These are phyloP conservation scores for Lasioglossum leucozonium DNA, from an alignment of 2,888 invertebrate species.

Conservation along the genomic window DNA sequence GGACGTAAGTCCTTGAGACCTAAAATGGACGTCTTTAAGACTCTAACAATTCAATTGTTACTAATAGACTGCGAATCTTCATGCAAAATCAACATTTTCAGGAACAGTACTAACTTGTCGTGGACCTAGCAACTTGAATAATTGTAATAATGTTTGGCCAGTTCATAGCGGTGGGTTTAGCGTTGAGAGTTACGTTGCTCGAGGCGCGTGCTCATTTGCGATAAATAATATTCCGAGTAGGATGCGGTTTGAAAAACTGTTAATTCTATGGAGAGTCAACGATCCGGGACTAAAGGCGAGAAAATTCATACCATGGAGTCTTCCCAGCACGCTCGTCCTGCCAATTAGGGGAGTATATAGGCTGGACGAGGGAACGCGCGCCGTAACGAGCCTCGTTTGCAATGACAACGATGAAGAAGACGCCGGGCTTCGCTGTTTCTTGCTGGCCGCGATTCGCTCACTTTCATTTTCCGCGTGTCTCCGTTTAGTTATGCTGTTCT, in stretches of 20 bases:
- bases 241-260: conserved; percentile 58
- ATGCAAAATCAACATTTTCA: not conserved
- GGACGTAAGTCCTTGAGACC: too few relatives aligned
- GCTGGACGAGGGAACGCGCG: conserved; percentile 60
- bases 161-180: not conserved
- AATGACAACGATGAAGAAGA: conserved; percentile 48
- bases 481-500: not conserved
- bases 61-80: too few relatives aligned
- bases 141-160: not conserved
- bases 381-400: conserved; percentile 72
- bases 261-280: conserved; percentile 60
- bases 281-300: conserved; percentile 69
- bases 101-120: not conserved
- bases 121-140: not conserved
- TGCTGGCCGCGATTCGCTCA: conserved; percentile 50
- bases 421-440: conserved; percentile 28
- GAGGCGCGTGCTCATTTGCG: conserved; percentile 13
- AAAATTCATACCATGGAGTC: conserved; percentile 68
- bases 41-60: too few relatives aligned
- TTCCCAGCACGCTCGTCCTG: conserved; percentile 64
- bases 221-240: conserved; percentile 47
- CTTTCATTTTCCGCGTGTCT: conserved; percentile 59
- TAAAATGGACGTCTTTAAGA: too few relatives aligned
- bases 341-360: conserved; percentile 74
- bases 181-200: not conserved